Base-by-base conservation (phyloP, 2,113 vertebrate genomes). In the Panthera uncia region DNA sequence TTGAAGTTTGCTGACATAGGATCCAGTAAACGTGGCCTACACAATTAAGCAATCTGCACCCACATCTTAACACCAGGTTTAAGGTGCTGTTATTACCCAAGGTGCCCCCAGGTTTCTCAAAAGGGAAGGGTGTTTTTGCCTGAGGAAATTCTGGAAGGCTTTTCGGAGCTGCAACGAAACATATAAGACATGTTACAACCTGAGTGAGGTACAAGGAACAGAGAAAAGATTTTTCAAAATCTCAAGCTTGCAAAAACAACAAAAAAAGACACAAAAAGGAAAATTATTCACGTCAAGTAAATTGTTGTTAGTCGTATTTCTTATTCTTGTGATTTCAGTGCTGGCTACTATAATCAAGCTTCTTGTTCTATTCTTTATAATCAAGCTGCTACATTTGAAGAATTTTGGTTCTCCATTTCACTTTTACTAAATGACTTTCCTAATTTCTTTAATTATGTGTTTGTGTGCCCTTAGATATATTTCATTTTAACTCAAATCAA, bases 71-170 rank as follows among this genome's bases (percentile, higher is more conserved):
- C 6, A 76, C 31, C 73, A 94, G 74, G 82, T 48, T 63, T 36
- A 76, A 97, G 87, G 57, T 84, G 18, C 36, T 45, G 36, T 85
- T 82, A 97, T 98, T 98, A 98, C 97, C 98, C 91, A 95, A 85
- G n/a, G 69, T 78, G 85, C 63, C 96, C 92, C 38, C 91, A 91
- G 96, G 71, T 89, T 97, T 97, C 94, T 94, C 98, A 81, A 87
- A 96, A 89, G 71, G 95, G 48, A 92, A 97, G 50, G 69, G 23
- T 91, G 94, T 93, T 97, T 98, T 96, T 96, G 92, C 87, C 91
- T 98, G 96, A 89, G 98, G 96, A 98, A 98, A 96, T 92, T 98
- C 98, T 93, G 98, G 96, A 97, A 98, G 74, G 7, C 93, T 93
- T 86, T 97, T 97, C 7, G 92, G 97, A 97, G 94, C 98, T 98